Evolutionary conservation across 2,888 invertebrate species (phyloP).

Genomic region (Tryphoninae sp.): DNA sequence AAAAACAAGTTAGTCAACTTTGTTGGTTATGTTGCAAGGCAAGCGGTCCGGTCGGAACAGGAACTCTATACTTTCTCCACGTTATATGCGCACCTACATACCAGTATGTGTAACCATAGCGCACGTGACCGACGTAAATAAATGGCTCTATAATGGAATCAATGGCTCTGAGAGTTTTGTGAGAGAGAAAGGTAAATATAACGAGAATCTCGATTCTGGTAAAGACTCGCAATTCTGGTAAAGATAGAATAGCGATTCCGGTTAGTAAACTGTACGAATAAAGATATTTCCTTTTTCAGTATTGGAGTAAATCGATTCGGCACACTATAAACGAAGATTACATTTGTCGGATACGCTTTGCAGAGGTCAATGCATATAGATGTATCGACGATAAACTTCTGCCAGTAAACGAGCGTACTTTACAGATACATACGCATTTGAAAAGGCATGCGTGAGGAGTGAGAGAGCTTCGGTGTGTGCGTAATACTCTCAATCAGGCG

Average conservation of each 20-base stretch:
- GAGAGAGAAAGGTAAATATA: conserved; percentile 6
- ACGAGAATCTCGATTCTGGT: background rate
- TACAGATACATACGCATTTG: background rate
- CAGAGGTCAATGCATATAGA: background rate
- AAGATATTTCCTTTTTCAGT: background rate
- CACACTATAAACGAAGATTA: too few species aligned
- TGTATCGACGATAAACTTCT: conserved; percentile 4
- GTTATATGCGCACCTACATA: background rate
- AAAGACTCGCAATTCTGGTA: background rate
- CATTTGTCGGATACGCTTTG: background rate
- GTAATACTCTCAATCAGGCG: conserved; percentile 61
- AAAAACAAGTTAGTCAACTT: background rate
- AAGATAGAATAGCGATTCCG: background rate
- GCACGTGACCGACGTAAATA: background rate
- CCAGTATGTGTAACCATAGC: background rate
- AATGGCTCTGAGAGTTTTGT: background rate
- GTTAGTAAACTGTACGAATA: background rate
- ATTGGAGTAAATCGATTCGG: too few species aligned
- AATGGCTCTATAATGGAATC: background rate
- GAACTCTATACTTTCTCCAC: conserved; percentile 10
- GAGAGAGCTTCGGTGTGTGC: background rate
- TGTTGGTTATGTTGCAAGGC: background rate
- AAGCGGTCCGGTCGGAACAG: conserved; percentile 4
- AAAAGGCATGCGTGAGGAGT: background rate
- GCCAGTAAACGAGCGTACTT: background rate